A percentile compares a stretch with the other conserved stretches of the same genome.
Evolutionary conservation across 2,113 vertebrate genomes (phyloP).

Genomic region (Phaetusa simplex): DNA sequence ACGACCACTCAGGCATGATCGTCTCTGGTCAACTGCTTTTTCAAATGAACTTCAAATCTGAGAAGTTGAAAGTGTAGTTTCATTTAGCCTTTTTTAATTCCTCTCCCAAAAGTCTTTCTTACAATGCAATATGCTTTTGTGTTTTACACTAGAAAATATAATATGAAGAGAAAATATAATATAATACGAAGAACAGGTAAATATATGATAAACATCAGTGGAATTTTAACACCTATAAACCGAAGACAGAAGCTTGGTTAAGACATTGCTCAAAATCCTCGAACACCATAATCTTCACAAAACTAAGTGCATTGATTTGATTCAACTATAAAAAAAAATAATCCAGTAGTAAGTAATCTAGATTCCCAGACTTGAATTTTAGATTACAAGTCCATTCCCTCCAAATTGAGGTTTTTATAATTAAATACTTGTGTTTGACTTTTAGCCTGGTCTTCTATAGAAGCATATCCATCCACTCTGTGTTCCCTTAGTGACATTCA

Average conservation of each 20-base stretch:
- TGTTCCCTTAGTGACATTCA: background rate
- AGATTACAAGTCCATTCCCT: background rate
- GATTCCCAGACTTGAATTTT: background rate
- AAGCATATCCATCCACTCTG: rapidly evolving
- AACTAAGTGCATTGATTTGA: background rate
- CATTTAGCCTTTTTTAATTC: background rate
- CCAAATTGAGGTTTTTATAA: background rate
- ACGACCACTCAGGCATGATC: conserved; percentile 30
- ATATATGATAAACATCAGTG: background rate
- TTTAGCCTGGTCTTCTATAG: background rate
- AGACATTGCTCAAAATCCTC: background rate
- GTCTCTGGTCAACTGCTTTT: conserved; percentile 48
- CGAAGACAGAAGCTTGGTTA: background rate
- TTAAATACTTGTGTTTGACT: background rate
- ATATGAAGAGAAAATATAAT: background rate
- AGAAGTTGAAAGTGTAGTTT: background rate
- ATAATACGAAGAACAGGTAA: background rate
- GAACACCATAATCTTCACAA: background rate
- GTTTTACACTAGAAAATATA: background rate
- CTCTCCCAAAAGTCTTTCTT: background rate
- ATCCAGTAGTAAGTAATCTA: background rate
- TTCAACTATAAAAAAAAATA: background rate
- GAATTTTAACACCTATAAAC: background rate
- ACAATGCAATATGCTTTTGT: background rate
- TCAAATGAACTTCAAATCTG: conserved; percentile 12